phyloP scores from a whole-genome alignment of 1,140 invertebrate genomes.

The Adelges cooleyi region DNA sequence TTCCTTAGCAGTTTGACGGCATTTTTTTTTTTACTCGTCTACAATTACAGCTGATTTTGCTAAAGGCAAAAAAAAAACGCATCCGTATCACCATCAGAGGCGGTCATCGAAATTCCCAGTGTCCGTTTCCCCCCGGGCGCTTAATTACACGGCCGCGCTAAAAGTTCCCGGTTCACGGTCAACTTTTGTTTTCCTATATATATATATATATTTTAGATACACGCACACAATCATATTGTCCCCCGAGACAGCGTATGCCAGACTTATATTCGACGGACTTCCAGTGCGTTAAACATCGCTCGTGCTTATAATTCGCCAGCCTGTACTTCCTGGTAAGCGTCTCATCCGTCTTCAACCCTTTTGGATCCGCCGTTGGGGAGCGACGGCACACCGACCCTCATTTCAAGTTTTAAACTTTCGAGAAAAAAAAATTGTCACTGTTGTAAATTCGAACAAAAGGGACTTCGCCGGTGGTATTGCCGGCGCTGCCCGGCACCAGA shows the following conservation, averaged over 20 bases:
- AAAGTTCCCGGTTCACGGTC: too few species aligned
- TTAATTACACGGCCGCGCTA: too few species aligned
- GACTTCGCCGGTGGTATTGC: not conserved
- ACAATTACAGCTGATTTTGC: too few species aligned
- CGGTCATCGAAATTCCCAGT: too few species aligned
- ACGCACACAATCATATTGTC: too few species aligned
- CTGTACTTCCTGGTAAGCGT: not conserved
- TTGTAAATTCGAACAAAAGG: slow-evolving; percentile 6
- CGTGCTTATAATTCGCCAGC: slow-evolving; percentile 3
- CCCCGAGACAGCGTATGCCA: not conserved
- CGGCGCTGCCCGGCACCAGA: slow-evolving; percentile 1
- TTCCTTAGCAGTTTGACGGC: too few species aligned
- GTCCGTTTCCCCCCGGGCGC: too few species aligned
- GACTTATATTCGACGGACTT: slow-evolving; percentile 11
- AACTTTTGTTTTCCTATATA: not conserved
- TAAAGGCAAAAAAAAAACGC: too few species aligned
- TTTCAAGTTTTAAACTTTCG: not conserved
- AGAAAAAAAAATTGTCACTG: slow-evolving; percentile 13
- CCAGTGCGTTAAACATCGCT: slow-evolving; percentile 11
- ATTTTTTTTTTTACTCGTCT: too few species aligned
- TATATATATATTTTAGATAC: too few species aligned
- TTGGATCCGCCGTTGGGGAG: not conserved
- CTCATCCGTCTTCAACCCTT: not conserved
- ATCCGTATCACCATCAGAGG: too few species aligned
- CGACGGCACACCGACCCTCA: not conserved